Conservation (phyloP, 2,888 invertebrate species). For the Drosophila bunnanda region DNA sequence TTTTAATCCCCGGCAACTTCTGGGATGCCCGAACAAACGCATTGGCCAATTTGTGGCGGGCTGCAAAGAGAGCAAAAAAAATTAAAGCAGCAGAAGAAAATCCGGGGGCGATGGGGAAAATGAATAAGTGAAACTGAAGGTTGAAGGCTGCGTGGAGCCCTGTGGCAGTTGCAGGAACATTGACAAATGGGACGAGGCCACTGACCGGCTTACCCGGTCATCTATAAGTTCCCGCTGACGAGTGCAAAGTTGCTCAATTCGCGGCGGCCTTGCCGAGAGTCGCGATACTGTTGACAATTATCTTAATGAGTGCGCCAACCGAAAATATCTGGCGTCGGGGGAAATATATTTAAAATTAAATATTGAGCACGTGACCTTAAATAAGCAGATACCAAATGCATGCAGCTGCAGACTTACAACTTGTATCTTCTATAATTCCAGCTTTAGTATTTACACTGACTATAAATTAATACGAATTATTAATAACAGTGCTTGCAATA, state of each 20-base stretch:
- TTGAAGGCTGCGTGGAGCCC: constrained; percentile 51
- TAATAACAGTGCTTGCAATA: no score
- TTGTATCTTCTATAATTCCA: not conserved
- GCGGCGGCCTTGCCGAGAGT: constrained; percentile 29
- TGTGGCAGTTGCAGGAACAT: constrained; percentile 39
- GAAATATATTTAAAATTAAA: not conserved
- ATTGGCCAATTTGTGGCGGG: constrained; percentile 68
- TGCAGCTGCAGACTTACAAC: not conserved
- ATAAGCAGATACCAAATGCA: not conserved
- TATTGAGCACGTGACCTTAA: not conserved
- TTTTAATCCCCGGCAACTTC: constrained; percentile 62
- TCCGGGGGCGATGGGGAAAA: constrained; percentile 19
- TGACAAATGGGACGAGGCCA: constrained; percentile 58
- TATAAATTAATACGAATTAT: no score
- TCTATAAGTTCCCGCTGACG: constrained; percentile 39
- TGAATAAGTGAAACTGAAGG: constrained; percentile 46
- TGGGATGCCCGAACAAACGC: constrained; percentile 50
- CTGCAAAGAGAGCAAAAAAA: constrained; percentile 25
- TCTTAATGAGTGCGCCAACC: constrained; percentile 36
- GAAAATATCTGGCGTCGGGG: not conserved
- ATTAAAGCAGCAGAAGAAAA: constrained; percentile 16
- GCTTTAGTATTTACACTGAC: not conserved
- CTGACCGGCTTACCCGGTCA: constrained; percentile 48
- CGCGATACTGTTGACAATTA: constrained; percentile 31
- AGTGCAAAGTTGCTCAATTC: constrained; percentile 34